Evolutionary conservation across 2,113 vertebrate species (phyloP).

Genomic region (human (Homo sapiens)): GRCh38 chr6:169473501-169474000

Average conservation of each 20-base stretch:
- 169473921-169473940: background rate
- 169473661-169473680: background rate
- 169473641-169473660: background rate
- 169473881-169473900: background rate
- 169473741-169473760: background rate
- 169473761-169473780: background rate
- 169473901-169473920: background rate
- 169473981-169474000: fast-evolving
- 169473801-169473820: background rate
- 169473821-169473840: background rate
- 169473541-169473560: no score
- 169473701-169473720: fast-evolving
- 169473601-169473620: no score
- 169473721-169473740: background rate
- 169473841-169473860: background rate
- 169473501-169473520: fast-evolving
- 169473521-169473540: fast-evolving
- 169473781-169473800: background rate
- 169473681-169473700: background rate
- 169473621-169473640: fast-evolving
- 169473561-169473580: fast-evolving
- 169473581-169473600: background rate
- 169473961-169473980: fast-evolving
- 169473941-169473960: background rate
- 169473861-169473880: background rate